A percentile compares a stretch with the other conserved stretches of the same genome.
Evolutionary conservation across 2,797 vertebrate species (phyloP).

Genomic region (Sebastes steindachneri): DNA sequence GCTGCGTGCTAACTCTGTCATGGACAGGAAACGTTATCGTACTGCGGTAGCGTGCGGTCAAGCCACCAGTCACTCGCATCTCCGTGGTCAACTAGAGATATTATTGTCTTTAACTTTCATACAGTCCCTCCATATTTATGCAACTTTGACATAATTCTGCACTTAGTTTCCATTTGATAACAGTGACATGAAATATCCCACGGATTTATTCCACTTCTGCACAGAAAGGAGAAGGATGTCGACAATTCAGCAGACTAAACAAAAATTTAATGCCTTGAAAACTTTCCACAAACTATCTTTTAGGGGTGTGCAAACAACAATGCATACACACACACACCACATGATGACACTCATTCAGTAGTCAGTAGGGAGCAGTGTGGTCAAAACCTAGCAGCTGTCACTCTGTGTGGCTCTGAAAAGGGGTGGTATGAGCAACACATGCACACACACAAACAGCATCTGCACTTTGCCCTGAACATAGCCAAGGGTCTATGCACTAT

Average conservation of each 20-base stretch:
- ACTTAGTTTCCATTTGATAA: not conserved
- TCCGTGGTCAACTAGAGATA: not conserved
- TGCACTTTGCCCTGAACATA: constrained; percentile 66
- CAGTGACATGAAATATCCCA: not conserved
- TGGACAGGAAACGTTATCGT: no score
- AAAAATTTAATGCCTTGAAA: not conserved
- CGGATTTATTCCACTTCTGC: constrained; percentile 4
- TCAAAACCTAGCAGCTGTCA: not conserved
- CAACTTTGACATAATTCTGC: not conserved
- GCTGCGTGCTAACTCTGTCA: no score
- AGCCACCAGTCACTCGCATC: no score
- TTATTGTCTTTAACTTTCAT: not conserved
- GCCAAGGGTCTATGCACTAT: constrained; percentile 27
- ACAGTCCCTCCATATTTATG: not conserved
- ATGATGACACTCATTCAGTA: not conserved
- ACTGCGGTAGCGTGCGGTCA: no score
- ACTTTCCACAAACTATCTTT: not conserved
- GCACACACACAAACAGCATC: constrained; percentile 41
- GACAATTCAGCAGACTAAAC: not conserved
- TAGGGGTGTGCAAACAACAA: not conserved
- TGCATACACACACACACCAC: not conserved
- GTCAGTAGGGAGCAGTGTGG: constrained; percentile 19
- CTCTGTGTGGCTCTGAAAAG: not conserved
- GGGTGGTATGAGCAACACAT: not conserved
- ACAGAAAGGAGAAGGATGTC: constrained; percentile 15